Base-by-base conservation (phyloP, 2,888 invertebrate genomes). In the Oithona nana region DNA sequence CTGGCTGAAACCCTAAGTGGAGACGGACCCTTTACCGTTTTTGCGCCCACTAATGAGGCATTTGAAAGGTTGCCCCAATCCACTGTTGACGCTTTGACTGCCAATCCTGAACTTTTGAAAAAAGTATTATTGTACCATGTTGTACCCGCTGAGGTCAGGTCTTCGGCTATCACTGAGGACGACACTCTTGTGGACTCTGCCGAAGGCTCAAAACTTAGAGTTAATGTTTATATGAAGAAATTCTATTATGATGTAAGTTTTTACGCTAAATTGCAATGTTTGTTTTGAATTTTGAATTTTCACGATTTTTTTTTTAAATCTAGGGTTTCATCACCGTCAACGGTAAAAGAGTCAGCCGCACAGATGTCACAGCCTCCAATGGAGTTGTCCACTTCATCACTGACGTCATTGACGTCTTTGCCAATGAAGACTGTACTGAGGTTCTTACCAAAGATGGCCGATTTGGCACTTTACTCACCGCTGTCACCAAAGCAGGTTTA, bases 321-420 rank as follows among this genome's bases (percentile, higher is more conserved):
- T 11, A 56, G 48, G 59, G 59, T 24, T 59, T 59, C 20, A 49
- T 59, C 48, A 59, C 59, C 20, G 48, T 59, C 48, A 59, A 59
- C 49, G 59, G 59, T 2, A 26, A 22, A 2, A n/a, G 59, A 4
- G 24, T 59, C n/a, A 59, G 48, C 59, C 31, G 28, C 22, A 28
- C 59, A 16, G 49, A 59, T 16, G n/a, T 48, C 26, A 48, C 16
- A 8, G 59, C 59, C 28, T 39, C 31, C 48, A 59, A 59, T 48
- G 59, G 59, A 20, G 59, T 59, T 26, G 48, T 59, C 48, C 59
- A 59, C 28, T 13, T 59, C 4, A 48, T 59, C 49, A 22, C 59
- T 26, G 49, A 59, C 4, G 48, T 48, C 28, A 48, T 59, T 22
- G 4, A 48, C 20, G 31, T 22, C 39, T 48, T 59, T 22, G 24